phyloP scores from a whole-genome alignment of 2,797 vertebrate genomes.

The Momotus momota region DNA sequence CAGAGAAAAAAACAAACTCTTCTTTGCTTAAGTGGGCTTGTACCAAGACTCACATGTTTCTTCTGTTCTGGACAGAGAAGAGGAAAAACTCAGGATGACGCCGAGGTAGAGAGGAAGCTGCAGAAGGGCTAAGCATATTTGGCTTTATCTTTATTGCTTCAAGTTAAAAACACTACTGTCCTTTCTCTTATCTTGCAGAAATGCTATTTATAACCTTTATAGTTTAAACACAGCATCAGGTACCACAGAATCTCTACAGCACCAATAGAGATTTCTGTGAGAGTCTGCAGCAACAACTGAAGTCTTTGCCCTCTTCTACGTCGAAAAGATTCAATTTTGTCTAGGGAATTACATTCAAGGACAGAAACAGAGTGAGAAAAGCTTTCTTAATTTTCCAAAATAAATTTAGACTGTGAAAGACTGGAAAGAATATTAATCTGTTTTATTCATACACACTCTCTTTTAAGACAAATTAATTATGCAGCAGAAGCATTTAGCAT shows the following conservation, averaged over 20 bases:
- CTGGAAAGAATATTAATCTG: slow-evolving; percentile 55
- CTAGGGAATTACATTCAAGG: slow-evolving; percentile 1
- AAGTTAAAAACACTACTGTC: neutral
- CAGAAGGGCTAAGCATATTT: neutral
- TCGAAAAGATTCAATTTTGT: neutral
- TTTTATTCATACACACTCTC: slow-evolving; percentile 33
- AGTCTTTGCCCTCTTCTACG: neutral
- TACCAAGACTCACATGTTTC: neutral
- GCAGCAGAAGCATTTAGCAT: slow-evolving; percentile 51
- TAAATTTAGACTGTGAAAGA: slow-evolving; percentile 14
- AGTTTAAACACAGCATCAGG: neutral
- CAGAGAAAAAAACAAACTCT: neutral
- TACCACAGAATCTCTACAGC: neutral
- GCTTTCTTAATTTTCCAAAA: slow-evolving; percentile 24
- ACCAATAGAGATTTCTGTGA: neutral
- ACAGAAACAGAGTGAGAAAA: slow-evolving; percentile 36
- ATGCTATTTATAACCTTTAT: neutral
- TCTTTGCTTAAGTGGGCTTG: neutral
- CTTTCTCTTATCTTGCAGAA: neutral
- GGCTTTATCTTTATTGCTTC: neutral
- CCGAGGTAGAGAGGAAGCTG: neutral
- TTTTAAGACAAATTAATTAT: slow-evolving; percentile 68
- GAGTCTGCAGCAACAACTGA: neutral
- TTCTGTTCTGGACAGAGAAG: neutral
- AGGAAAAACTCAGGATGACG: neutral